A percentile compares a stretch with the other conserved stretches of the same genome.
Evolutionary conservation across 2,888 invertebrate species (phyloP).

Genomic region (Leptopilina drosophilae): DNA sequence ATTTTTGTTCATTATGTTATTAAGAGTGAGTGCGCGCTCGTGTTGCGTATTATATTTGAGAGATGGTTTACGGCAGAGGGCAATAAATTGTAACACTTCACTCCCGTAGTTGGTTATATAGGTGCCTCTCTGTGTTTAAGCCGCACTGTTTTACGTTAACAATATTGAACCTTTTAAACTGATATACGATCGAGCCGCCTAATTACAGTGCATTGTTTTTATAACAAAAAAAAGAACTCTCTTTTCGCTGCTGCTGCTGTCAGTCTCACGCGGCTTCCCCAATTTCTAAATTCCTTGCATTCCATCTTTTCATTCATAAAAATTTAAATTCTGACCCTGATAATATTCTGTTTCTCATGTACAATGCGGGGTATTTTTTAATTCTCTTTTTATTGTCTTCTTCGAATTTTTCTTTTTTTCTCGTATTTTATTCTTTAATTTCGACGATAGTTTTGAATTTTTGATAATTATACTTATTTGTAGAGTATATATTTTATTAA

Average conservation of each 20-base stretch:
- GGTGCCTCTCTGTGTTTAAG: slow-evolving; percentile 45
- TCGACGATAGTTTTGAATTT: too few relatives aligned
- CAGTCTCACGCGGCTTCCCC: slow-evolving; percentile 4
- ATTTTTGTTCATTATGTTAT: slow-evolving; percentile 71
- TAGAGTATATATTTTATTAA: too few relatives aligned
- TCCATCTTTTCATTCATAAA: not conserved
- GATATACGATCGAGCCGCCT: slow-evolving; percentile 44
- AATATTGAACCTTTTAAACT: slow-evolving; percentile 41
- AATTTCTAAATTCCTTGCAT: not conserved
- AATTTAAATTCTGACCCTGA: not conserved
- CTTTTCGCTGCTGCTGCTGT: not conserved
- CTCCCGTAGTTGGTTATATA: slow-evolving; percentile 55
- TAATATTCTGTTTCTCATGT: too few relatives aligned
- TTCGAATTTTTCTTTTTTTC: not conserved
- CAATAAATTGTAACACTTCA: slow-evolving; percentile 63
- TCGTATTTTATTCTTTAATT: too few relatives aligned
- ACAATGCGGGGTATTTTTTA: too few relatives aligned
- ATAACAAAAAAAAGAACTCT: not conserved
- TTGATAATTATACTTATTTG: too few relatives aligned
- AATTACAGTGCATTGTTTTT: slow-evolving; percentile 46
- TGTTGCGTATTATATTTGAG: slow-evolving; percentile 48
- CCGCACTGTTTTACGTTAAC: slow-evolving; percentile 44
- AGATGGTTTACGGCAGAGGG: slow-evolving; percentile 14
- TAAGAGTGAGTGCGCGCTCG: slow-evolving; percentile 63
- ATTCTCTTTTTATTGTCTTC: too few relatives aligned